Conservation (phyloP, 2,888 invertebrate species). For the Pammene fasciana region DNA sequence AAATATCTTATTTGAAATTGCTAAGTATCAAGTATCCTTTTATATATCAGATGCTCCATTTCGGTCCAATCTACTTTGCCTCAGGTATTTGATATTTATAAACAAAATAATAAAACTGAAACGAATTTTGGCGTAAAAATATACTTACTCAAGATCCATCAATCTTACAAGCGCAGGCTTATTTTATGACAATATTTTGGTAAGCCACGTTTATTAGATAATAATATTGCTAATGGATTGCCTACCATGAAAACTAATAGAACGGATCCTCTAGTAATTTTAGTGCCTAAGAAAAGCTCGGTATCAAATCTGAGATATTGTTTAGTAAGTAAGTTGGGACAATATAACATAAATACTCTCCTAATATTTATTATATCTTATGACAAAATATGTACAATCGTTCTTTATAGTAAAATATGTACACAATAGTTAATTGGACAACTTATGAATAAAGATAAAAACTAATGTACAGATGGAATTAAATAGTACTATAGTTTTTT, state of each 20-base stretch:
- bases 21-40: neutral
- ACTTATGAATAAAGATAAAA: no score
- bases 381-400: no score
- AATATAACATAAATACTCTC: no score
- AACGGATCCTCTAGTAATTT: neutral
- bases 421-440: no score
- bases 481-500: no score
- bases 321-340: no score
- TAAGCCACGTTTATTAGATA: neutral
- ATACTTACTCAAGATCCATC: neutral
- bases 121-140: neutral
- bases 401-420: no score
- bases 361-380: no score
- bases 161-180: slow-evolving; percentile 16
- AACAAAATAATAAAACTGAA: neutral
- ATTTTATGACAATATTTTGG: neutral
- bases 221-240: neutral
- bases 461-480: no score
- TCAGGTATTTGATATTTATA: neutral
- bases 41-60: neutral
- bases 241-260: neutral
- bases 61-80: neutral
- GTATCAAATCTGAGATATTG: no score
- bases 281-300: neutral
- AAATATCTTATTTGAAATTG: neutral